A percentile compares a stretch with the other conserved stretches of the same genome.
Conservation (phyloP, 2,113 vertebrate genomes). For the Bambusicola thoracicus region DNA sequence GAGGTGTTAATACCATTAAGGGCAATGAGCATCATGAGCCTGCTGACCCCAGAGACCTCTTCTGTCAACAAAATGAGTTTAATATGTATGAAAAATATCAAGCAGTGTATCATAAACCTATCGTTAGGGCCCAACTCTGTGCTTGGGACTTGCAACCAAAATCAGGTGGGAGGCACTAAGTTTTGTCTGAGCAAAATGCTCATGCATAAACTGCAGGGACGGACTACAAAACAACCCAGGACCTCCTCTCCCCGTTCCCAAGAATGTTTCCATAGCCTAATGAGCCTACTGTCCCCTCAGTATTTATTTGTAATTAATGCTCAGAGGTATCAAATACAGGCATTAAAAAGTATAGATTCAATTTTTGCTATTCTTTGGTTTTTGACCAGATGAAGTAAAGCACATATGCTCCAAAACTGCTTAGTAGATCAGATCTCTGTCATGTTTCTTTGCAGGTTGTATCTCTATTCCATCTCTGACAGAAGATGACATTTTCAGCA, state of each 20-base stretch:
- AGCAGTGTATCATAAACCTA: neutral
- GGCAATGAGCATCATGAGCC: neutral
- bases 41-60: neutral
- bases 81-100: neutral
- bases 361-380: neutral
- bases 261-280: neutral
- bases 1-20: neutral
- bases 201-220: neutral
- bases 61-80: neutral
- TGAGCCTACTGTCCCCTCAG: neutral
- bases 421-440: neutral
- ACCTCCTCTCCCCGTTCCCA: neutral
- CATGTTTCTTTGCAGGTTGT: neutral
- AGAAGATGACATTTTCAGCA: neutral
- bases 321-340: neutral
- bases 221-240: neutral
- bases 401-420: neutral
- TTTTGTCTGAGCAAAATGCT: neutral
- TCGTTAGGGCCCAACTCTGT: neutral
- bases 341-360: neutral
- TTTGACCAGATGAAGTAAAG: neutral
- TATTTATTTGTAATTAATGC: neutral
- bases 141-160: neutral
- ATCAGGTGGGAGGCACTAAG: neutral
- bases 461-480: neutral